Percentiles rank a stretch among this genome's conserved stretches.
Evolutionary conservation across 2,113 vertebrate genomes (phyloP).

Genomic region (Menura novaehollandiae): DNA sequence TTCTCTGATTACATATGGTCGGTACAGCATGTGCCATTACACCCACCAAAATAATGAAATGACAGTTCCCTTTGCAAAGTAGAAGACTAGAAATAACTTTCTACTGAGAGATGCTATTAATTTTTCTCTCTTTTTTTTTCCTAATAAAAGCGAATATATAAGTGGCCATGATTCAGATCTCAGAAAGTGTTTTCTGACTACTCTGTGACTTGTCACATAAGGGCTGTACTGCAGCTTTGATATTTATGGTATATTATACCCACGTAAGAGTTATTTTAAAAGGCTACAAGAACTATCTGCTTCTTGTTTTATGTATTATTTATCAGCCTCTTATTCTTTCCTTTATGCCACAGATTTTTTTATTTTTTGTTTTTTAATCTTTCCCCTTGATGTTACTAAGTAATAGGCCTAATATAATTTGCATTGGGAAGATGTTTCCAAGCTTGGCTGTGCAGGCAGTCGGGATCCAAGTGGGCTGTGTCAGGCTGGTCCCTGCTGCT

Average conservation of each 20-base stretch:
- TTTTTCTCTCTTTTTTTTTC: background rate
- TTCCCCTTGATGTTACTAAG: background rate
- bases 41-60: constrained; percentile 54
- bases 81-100: constrained; percentile 58
- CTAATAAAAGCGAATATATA: background rate
- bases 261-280: constrained; percentile 12
- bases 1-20: constrained; percentile 54
- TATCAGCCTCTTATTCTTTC: background rate
- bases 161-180: constrained; percentile 39
- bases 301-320: constrained; percentile 23
- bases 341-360: background rate
- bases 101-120: constrained; percentile 50
- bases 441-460: background rate
- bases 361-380: background rate
- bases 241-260: background rate
- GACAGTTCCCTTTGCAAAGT: constrained; percentile 53
- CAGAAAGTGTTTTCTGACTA: constrained; percentile 25
- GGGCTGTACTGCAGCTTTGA: constrained; percentile 28
- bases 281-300: background rate
- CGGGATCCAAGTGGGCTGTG: accelerated
- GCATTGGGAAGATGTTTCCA: background rate
- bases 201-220: constrained; percentile 6
- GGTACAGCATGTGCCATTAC: constrained; percentile 64
- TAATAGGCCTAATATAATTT: background rate
- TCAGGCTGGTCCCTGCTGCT: background rate